Conservation (phyloP, 2,113 vertebrate genomes). For the Lycaon pictus region DNA sequence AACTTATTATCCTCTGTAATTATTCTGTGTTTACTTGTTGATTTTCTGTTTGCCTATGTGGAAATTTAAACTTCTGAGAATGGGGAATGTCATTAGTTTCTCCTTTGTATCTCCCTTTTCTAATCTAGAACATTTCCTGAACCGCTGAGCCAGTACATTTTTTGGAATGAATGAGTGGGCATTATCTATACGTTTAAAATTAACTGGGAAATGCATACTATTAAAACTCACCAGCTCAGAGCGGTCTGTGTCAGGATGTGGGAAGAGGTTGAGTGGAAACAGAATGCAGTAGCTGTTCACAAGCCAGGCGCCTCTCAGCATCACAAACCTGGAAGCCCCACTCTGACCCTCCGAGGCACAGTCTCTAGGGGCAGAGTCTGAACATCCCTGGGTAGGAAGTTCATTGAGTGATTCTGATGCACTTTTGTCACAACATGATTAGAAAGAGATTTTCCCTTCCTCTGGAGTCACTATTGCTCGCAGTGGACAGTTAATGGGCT, state of each 20-base stretch:
- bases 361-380: neutral
- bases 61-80: constrained; percentile 3
- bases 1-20: neutral
- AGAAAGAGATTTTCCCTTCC: neutral
- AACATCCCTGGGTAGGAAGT: neutral
- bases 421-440: neutral
- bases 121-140: constrained; percentile 6
- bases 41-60: neutral
- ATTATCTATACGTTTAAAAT: neutral
- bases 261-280: neutral
- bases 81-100: neutral
- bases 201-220: neutral
- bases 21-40: neutral
- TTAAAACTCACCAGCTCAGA: neutral
- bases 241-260: neutral
- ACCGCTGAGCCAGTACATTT: neutral
- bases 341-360: neutral
- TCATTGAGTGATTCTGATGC: neutral
- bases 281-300: neutral
- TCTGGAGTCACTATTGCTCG: neutral
- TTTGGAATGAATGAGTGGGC: neutral
- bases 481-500: fast-evolving
- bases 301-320: too few relatives aligned
- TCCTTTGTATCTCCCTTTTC: neutral
- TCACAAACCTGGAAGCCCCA: neutral